phyloP scores from a whole-genome alignment of 2,888 invertebrate genomes.

The Aphelenchoides bicaudatus region DNA sequence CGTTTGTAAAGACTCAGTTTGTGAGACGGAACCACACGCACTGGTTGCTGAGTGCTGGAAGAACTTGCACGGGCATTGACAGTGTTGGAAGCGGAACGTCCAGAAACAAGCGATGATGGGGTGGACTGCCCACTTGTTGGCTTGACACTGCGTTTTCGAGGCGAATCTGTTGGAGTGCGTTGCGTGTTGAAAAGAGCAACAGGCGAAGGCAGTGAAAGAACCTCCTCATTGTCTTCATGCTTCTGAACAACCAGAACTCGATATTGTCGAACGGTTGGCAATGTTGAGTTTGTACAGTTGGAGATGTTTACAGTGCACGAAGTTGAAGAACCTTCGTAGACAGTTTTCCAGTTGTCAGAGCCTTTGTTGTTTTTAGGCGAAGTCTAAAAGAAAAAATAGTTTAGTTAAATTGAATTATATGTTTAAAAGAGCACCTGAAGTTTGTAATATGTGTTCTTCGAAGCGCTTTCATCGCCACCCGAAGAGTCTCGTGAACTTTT shows the following conservation, averaged over 20 bases:
- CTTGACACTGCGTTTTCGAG: constrained; percentile 27
- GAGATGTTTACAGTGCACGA: constrained; percentile 68
- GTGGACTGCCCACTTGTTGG: constrained; percentile 19
- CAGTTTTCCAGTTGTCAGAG: constrained; percentile 37
- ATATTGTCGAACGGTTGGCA: constrained; percentile 71
- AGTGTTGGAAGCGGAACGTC: not conserved
- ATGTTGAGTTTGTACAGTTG: constrained; percentile 65
- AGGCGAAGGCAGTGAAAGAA: constrained; percentile 42
- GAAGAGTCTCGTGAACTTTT: constrained; percentile 1
- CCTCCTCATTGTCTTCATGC: constrained; percentile 55
- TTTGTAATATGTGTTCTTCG: constrained; percentile 36
- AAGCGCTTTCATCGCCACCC: constrained; percentile 11
- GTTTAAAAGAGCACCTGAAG: constrained; percentile 25
- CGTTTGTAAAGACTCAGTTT: constrained; percentile 22
- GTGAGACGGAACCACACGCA: constrained; percentile 7
- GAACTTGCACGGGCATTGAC: not conserved
- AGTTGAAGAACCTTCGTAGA: constrained; percentile 64
- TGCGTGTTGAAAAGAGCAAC: constrained; percentile 27
- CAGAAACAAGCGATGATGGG: constrained; percentile 19
- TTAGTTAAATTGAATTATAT: not conserved
- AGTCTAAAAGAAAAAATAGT: constrained; percentile 22
- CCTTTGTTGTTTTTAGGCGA: constrained; percentile 23
- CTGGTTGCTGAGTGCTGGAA: not conserved
- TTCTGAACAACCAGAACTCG: constrained; percentile 76
- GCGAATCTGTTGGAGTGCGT: constrained; percentile 34